Conservation (phyloP, 2,888 invertebrate species). For the Ditylenchus weischeri region DNA sequence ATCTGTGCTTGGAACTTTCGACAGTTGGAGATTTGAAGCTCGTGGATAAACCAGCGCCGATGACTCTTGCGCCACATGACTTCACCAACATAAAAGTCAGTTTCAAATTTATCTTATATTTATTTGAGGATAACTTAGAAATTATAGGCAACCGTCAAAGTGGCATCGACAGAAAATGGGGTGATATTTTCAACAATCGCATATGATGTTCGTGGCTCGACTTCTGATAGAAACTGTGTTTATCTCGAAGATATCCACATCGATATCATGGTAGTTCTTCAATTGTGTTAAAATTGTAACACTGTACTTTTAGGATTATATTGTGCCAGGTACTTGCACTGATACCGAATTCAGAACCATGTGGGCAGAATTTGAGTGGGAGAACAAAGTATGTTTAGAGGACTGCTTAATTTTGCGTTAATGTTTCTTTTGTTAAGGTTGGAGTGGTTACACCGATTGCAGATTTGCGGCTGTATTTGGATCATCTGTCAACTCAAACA, state of each 20-base stretch:
- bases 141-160: slow-evolving; percentile 61
- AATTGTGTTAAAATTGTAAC: too few species aligned
- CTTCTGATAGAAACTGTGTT: slow-evolving; percentile 89
- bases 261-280: slow-evolving; percentile 65
- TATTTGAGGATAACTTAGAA: not conserved
- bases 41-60: slow-evolving; percentile 92
- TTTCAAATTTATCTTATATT: too few species aligned
- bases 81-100: slow-evolving; percentile 91
- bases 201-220: slow-evolving; percentile 91
- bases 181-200: slow-evolving; percentile 99
- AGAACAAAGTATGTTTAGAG: slow-evolving; percentile 76
- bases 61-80: slow-evolving; percentile 92
- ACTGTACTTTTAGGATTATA: slow-evolving; percentile 94
- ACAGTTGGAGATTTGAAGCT: slow-evolving; percentile 86
- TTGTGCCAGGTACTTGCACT: slow-evolving; percentile 77
- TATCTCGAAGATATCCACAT: slow-evolving; percentile 98
- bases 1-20: slow-evolving; percentile 93
- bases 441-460: slow-evolving; percentile 87
- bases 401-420: not conserved
- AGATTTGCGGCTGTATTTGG: slow-evolving; percentile 85
- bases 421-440: slow-evolving; percentile 61
- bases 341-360: slow-evolving; percentile 95
- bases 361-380: slow-evolving; percentile 99
- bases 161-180: slow-evolving; percentile 98
- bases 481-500: slow-evolving; percentile 84